Base-by-base conservation (phyloP, 2,797 vertebrate genomes). In the Ptychadena robeensis region DNA sequence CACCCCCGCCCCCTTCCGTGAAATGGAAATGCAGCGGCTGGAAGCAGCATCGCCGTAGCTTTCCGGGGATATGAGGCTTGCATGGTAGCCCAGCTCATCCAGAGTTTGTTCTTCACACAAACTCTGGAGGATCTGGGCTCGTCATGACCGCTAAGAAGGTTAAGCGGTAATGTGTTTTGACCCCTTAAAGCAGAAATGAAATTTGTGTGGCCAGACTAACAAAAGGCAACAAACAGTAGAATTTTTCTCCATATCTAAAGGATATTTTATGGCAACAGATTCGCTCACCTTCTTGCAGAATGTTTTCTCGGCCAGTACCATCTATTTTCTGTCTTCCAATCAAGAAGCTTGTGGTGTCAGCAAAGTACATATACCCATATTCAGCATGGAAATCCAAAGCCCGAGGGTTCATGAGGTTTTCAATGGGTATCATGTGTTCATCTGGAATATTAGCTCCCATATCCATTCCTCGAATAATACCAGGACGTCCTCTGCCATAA, bases 361-460 rank as follows among this genome's bases (percentile, higher is more conserved):
- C 97, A 0, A 99, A 99, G 91, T 99, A 99, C 92, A 99, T 98
- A 91, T 96, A 99, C 82, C 97, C 96, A 0, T 93, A 96, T 87
- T 96, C 96, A 0, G 96, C 95, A 0, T 99, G 97, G 90, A 97
- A 99, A 88, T 99, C 98, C 91, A 99, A 89, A 0, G 98, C 98
- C 32, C 98, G 91, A 4, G 98, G 98, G 88, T 99, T 99, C 95
- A 98, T 97, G 38, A 99, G 93, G 93, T 99, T 99, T 92, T 99
- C 98, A 0, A 99, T 99, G 86, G 98, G 98, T 86, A 99, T 99
- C 96, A 99, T 99, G 91, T 98, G 97, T 86, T 99, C 98, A 0
- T 99, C 97, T 0, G 97, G 97, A 32, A 97, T 96, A 85, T 96
- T 97, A 71, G 96, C 95, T 0, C 96, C 96, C 94, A 97, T 95